phyloP scores from a whole-genome alignment of 2,797 vertebrate genomes.

The Erpetoichthys calabaricus region DNA sequence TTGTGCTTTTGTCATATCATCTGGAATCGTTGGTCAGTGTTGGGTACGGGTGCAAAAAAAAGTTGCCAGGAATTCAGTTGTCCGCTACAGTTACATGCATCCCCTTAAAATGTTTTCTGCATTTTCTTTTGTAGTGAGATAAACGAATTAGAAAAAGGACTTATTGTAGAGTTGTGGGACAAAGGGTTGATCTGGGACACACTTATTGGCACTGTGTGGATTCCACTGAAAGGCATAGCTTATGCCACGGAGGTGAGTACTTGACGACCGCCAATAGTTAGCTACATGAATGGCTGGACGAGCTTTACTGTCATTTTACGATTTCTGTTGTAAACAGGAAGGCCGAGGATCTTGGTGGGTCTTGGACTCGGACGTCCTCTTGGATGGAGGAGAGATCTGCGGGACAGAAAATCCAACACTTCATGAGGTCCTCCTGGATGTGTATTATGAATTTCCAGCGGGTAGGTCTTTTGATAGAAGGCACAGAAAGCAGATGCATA shows the following conservation, averaged over 20 bases:
- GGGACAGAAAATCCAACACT: slow-evolving; percentile 29
- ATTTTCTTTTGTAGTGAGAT: slow-evolving; percentile 33
- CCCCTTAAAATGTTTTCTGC: slow-evolving; percentile 7
- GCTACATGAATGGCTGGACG: too few relatives aligned
- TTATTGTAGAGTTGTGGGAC: slow-evolving; percentile 41
- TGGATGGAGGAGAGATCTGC: slow-evolving; percentile 29
- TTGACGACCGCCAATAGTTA: background rate
- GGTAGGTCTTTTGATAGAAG: slow-evolving; percentile 24
- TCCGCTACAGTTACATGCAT: too few relatives aligned
- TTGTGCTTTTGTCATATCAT: too few relatives aligned
- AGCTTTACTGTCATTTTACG: background rate
- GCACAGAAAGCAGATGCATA: too few relatives aligned
- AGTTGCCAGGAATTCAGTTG: too few relatives aligned
- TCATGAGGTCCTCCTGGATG: slow-evolving; percentile 36
- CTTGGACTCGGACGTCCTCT: slow-evolving; percentile 32
- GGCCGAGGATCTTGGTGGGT: slow-evolving; percentile 38
- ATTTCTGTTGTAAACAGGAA: slow-evolving; percentile 22
- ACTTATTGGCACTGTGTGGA: slow-evolving; percentile 37
- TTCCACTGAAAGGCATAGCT: slow-evolving; percentile 30
- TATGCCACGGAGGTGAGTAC: slow-evolving; percentile 31
- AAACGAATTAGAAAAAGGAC: slow-evolving; percentile 24
- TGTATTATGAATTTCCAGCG: slow-evolving; percentile 32
- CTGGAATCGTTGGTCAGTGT: too few relatives aligned
- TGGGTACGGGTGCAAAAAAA: too few relatives aligned
- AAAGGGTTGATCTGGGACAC: slow-evolving; percentile 38